Evolutionary conservation across 1,140 invertebrate species (phyloP), one percentile per base, ranked within the genome.

Genomic region (Sesamia nonagrioides): DNA sequence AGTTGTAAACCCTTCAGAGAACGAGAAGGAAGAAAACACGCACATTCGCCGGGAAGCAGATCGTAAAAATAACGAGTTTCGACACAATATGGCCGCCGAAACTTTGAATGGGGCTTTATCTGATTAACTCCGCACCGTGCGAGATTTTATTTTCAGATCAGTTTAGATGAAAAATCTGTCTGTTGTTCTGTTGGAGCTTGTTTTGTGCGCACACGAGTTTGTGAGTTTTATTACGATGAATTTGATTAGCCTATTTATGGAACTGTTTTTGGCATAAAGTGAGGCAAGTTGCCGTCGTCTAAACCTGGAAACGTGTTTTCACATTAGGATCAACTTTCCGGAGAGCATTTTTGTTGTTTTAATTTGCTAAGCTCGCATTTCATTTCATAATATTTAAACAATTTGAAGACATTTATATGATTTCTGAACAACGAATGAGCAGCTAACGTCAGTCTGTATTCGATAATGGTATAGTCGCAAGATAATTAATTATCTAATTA

Each of bases 21-120:
- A 68, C 27, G 40, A 17, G 18, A 48, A 13, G 21, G 42, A 61
- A 40, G 66, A 69, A 50, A 69, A 50, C 69, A 56, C 69, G 66
- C 66, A 72, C 69, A 56, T 72, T 72, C 69, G 69, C 8, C 13
- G 69, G 48, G 21, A 42, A 40, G 27, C 69, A 18, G 69, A 52
- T 72, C 69, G 69, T 72, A 72, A 72, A 72, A 54, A 56, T 72
- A 72, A 72, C 69, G 69, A 72, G 69, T 72, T 72, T 72, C 69
- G 48, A 56, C 69, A 56, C 69, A 72, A 72, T 56, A 72, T 45
- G 69, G 50, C 42, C 15, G 66, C 37, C 50, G 15, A 21, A 72
- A 72, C 69, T 72, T 72, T 72, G 69, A 72, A 52, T 54, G 35
- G 50, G 27, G 69, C 35, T 54, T 72, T 56, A 72, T 72, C 69